A percentile compares a stretch with the other conserved stretches of the same genome.
phyloP scores from a whole-genome alignment of 2,113 vertebrate genomes.

The Gorsachius goisagi region DNA sequence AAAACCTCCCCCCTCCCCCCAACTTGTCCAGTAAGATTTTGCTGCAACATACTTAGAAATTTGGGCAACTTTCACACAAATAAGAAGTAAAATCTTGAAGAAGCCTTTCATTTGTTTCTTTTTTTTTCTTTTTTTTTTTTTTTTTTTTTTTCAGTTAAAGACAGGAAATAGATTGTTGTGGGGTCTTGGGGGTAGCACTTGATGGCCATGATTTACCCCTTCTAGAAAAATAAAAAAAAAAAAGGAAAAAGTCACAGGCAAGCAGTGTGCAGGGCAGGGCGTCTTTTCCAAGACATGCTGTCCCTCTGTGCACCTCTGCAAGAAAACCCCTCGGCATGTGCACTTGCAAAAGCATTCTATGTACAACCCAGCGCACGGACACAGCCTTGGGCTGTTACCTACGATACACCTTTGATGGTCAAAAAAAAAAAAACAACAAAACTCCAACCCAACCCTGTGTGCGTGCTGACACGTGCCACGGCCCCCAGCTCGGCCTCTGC shows the following conservation, averaged over 20 bases:
- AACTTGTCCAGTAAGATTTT: slow-evolving; percentile 27
- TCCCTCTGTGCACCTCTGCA: not conserved
- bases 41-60: slow-evolving; percentile 55
- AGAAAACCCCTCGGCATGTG: rapidly evolving
- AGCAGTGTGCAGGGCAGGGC: not conserved
- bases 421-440: too few species aligned
- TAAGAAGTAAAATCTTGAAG: slow-evolving; percentile 51
- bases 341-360: rapidly evolving
- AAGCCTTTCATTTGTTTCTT: not conserved
- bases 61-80: slow-evolving; percentile 65
- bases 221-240: slow-evolving; percentile 12
- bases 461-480: rapidly evolving
- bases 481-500: not conserved
- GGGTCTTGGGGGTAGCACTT: not conserved
- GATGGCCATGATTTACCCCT: slow-evolving; percentile 1
- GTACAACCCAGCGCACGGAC: not conserved
- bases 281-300: not conserved
- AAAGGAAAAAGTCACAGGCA: not conserved
- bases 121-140: not conserved
- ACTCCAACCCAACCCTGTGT: too few species aligned
- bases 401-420: rapidly evolving
- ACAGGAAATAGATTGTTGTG: not conserved
- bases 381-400: not conserved
- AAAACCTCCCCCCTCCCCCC: not conserved
- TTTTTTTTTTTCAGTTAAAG: not conserved